Evolutionary conservation across 2,113 vertebrate genomes (phyloP), one percentile per base, ranked within the genome.

Genomic region (Lophochroa leadbeateri): DNA sequence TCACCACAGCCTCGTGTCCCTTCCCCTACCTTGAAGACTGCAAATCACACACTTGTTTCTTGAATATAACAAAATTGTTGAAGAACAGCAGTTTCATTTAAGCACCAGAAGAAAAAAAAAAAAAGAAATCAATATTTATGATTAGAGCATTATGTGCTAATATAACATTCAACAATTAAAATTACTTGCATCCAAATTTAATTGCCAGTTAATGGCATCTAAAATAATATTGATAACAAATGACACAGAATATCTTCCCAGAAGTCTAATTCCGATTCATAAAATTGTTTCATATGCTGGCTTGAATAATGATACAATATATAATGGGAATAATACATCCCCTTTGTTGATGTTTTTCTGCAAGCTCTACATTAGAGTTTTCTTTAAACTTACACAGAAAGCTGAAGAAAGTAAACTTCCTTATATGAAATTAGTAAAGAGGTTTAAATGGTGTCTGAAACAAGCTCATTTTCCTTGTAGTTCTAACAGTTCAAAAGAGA

Each of bases 111-210:
- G 74, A 94, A 91, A 70, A 53, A 53, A 55, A 61, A 4, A 58
- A 41, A 5, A 41, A 41, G 12, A n/a, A n/a, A 58, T 24, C 57
- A 23, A 43, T 16, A 86, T 27, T 82, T 82, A 74, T 35, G 23
- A 70, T 81, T 74, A 88, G 33, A 88, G 29, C 47, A 88, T 83
- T 88, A 90, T 71, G 37, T 84, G 35, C 31, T 92, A 84, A 82
- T 71, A 79, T 46, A 90, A 41, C 52, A 57, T 60, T 79, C 72
- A 91, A 89, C 86, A 88, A 94, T 86, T 96, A 93, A 90, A 93
- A 93, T 96, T 84, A 92, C 86, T 95, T 84, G 72, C 57, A 95
- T 92, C 74, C 77, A 82, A 93, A 96, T 95, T 94, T 93, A 90
- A 84, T 86, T 96, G 80, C 86, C 58, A 92, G 60, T 79, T 96